Conservation (phyloP, 2,888 invertebrate genomes). For the Resseliella maxima region DNA sequence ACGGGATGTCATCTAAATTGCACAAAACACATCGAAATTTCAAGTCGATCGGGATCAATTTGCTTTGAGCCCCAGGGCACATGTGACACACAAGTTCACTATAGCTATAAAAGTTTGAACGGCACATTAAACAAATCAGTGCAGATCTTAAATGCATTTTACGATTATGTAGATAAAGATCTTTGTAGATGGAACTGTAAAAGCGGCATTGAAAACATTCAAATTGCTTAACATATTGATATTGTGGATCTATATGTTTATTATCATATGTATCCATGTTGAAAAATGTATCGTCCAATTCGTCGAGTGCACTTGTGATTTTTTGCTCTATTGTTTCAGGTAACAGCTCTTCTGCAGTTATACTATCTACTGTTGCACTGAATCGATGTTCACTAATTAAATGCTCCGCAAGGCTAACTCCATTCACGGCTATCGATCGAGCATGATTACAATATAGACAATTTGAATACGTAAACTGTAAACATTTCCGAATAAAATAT, state of each 20-base stretch:
- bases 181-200: conserved; percentile 82
- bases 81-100: conserved; percentile 88
- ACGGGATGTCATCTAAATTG: conserved; percentile 80
- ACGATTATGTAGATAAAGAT: conserved; percentile 86
- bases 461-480: conserved; percentile 75
- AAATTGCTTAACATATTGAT: conserved; percentile 76
- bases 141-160: conserved; percentile 88
- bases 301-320: conserved; percentile 73
- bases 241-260: not conserved
- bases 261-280: conserved; percentile 72
- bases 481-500: conserved; percentile 78
- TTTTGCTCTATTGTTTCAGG: conserved; percentile 78
- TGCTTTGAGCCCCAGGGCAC: conserved; percentile 78
- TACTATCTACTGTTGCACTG: conserved; percentile 81
- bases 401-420: conserved; percentile 82
- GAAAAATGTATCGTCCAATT: conserved; percentile 75
- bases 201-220: conserved; percentile 90
- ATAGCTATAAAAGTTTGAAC: conserved; percentile 86
- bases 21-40: conserved; percentile 87
- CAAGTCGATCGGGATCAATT: conserved; percentile 69
- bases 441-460: conserved; percentile 91
- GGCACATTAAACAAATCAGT: conserved; percentile 87
- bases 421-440: conserved; percentile 85
- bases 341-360: conserved; percentile 78
- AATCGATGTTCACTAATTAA: conserved; percentile 84